Percentiles rank a stretch among this genome's conserved stretches.
These are phyloP conservation scores for Keiferia lycopersicella DNA, from an alignment of 2,888 invertebrate genomes.

Conservation along the genomic window DNA sequence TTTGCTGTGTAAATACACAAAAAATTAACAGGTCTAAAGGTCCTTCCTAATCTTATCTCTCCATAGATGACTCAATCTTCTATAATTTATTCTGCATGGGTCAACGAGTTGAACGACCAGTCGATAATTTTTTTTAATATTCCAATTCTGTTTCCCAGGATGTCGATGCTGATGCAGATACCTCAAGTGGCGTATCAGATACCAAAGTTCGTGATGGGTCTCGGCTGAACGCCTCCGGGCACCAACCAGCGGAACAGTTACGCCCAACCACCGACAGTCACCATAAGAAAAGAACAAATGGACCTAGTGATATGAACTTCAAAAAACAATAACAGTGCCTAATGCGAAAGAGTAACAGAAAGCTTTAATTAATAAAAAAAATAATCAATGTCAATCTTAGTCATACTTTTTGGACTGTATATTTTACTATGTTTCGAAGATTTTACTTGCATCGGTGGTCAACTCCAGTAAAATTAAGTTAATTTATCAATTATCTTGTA, in stretches of 20 bases:
- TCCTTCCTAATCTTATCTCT: background rate
- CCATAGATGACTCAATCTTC: background rate
- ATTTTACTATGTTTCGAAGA: background rate
- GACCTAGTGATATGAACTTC: background rate
- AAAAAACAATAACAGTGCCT: slow-evolving; percentile 7
- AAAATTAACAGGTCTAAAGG: background rate
- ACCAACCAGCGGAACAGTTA: slow-evolving; percentile 41
- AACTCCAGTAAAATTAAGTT: slow-evolving; percentile 13
- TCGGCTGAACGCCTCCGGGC: slow-evolving; percentile 80
- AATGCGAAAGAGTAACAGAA: background rate
- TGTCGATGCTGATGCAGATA: slow-evolving; percentile 92
- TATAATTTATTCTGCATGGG: too few relatives aligned
- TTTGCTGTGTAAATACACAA: background rate
- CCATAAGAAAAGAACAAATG: slow-evolving; percentile 35
- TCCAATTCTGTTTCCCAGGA: slow-evolving; percentile 78
- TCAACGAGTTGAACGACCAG: too few relatives aligned
- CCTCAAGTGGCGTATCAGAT: slow-evolving; percentile 90
- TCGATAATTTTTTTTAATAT: background rate
- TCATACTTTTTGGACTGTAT: background rate
- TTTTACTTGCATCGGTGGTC: slow-evolving; percentile 16
- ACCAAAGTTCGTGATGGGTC: slow-evolving; percentile 92
- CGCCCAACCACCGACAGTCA: slow-evolving; percentile 45
- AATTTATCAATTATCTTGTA: slow-evolving; percentile 15
- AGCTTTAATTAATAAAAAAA: background rate
- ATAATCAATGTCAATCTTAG: background rate